phyloP scores from a whole-genome alignment of 2,797 vertebrate species.

The Orientallactaga sibirica region DNA sequence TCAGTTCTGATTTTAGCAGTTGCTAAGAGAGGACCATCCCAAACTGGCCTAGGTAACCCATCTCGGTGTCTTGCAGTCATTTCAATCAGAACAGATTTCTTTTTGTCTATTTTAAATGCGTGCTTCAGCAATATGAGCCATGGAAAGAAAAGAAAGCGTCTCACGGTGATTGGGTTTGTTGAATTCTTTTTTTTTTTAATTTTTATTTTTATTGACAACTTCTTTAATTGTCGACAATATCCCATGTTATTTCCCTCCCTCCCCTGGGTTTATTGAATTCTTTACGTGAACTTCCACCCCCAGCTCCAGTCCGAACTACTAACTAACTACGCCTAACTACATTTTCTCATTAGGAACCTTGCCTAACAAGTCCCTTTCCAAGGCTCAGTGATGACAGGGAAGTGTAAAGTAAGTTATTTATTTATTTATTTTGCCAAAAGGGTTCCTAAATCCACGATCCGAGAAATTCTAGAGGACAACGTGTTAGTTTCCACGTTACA shows the following conservation, averaged over 20 bases:
- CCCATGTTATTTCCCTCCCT: no score
- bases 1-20: slow-evolving; percentile 67
- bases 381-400: background rate
- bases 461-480: background rate
- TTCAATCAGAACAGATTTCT: slow-evolving; percentile 70
- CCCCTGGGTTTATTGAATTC: slow-evolving; percentile 24
- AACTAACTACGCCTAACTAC: background rate
- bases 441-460: background rate
- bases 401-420: background rate
- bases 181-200: slow-evolving; percentile 8
- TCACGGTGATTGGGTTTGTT: background rate
- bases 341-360: background rate
- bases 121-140: slow-evolving; percentile 15
- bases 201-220: no score
- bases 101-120: slow-evolving; percentile 61
- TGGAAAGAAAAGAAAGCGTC: background rate
- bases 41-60: slow-evolving; percentile 58
- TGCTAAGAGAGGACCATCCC: slow-evolving; percentile 46
- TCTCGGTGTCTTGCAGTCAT: slow-evolving; percentile 44
- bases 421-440: background rate
- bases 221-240: no score
- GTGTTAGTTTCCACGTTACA: background rate
- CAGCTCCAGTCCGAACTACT: background rate
- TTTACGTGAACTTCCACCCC: background rate
- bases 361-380: slow-evolving; percentile 26